Percentiles rank a stretch among this genome's conserved stretches.
These are phyloP conservation scores for Lagorchestes hirsutus DNA, from an alignment of 2,797 vertebrate genomes.

Conservation along the genomic window DNA sequence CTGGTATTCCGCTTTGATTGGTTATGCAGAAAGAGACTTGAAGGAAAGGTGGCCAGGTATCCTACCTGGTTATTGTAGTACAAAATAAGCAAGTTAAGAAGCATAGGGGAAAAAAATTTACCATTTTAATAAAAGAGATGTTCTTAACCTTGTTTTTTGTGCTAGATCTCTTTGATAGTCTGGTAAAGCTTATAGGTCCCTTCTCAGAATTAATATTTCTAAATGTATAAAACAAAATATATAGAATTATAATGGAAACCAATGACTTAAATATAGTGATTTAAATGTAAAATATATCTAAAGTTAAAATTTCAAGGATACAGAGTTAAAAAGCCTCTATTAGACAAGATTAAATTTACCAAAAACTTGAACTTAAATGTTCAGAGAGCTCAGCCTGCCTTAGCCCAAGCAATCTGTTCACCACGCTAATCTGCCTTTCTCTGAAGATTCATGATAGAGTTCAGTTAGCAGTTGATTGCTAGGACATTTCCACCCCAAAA, in stretches of 20 bases:
- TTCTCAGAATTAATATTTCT: background rate
- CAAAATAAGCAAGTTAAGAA: background rate
- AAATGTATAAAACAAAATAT: background rate
- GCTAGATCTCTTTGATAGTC: background rate
- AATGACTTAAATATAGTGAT: background rate
- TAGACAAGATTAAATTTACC: slow-evolving; percentile 40
- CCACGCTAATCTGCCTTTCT: background rate
- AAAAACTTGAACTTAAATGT: slow-evolving; percentile 69
- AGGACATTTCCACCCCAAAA: slow-evolving; percentile 75
- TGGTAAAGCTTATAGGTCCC: background rate
- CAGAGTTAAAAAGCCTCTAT: background rate
- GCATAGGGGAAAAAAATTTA: background rate
- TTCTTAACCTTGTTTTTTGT: background rate
- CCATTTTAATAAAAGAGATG: background rate
- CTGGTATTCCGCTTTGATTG: background rate
- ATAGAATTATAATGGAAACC: background rate
- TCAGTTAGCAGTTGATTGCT: slow-evolving; percentile 77
- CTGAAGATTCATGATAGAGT: slow-evolving; percentile 74
- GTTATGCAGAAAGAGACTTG: background rate
- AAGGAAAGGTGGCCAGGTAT: background rate
- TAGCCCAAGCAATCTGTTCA: slow-evolving; percentile 55
- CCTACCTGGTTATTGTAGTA: background rate
- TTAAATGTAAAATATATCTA: background rate
- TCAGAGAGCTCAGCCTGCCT: slow-evolving; percentile 68
- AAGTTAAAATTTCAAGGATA: background rate